Conservation (phyloP, 2,888 invertebrate genomes). For the Epinotia nisella region DNA sequence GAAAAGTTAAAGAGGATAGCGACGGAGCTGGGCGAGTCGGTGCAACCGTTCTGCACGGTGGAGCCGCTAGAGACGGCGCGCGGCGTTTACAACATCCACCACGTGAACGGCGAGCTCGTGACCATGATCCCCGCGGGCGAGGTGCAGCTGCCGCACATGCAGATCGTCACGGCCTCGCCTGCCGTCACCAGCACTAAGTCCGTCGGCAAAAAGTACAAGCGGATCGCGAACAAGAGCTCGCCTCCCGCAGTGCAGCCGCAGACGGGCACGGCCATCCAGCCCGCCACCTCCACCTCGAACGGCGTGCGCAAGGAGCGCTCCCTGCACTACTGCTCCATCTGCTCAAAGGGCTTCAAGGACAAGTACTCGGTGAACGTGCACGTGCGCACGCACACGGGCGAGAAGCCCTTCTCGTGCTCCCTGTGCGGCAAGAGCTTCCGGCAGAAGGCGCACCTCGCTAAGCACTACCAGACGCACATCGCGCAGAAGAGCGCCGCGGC, state of each 20-base stretch:
- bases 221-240: conserved; percentile 83
- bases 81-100: conserved; percentile 83
- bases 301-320: conserved; percentile 94
- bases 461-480: conserved; percentile 96
- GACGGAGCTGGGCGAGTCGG: conserved; percentile 91
- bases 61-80: conserved; percentile 81
- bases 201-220: conserved; percentile 89
- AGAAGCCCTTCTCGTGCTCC: conserved; percentile 98
- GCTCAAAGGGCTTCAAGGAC: conserved; percentile 96
- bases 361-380: conserved; percentile 99
- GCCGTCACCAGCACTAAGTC: conserved; percentile 87
- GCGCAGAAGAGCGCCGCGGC: conserved; percentile 91
- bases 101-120: conserved; percentile 77
- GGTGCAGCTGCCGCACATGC: conserved; percentile 78
- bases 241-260: conserved; percentile 71
- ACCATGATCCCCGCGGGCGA: conserved; percentile 80
- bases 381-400: conserved; percentile 98
- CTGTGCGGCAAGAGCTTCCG: conserved; percentile 97
- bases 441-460: conserved; percentile 96
- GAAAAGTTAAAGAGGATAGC: conserved; percentile 94
- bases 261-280: conserved; percentile 73
- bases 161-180: conserved; percentile 85
- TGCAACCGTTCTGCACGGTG: conserved; percentile 88
- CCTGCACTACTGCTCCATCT: conserved; percentile 96
- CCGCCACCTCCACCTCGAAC: conserved; percentile 87